Evolutionary conservation across 2,888 invertebrate species (phyloP).

Genomic region (Cheilosia urbana): DNA sequence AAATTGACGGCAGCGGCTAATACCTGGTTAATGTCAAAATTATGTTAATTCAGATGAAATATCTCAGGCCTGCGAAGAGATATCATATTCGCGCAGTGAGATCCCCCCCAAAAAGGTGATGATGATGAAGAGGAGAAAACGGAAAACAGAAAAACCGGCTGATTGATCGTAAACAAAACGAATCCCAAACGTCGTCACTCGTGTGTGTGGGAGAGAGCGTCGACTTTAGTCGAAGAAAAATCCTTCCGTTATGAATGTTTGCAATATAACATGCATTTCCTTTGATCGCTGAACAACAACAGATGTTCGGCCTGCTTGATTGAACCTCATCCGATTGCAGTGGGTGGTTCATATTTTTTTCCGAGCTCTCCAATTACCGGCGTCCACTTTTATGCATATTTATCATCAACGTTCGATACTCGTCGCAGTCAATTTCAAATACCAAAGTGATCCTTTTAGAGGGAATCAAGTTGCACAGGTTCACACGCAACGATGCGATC

Average conservation of each 20-base stretch:
- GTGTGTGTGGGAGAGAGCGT: background rate
- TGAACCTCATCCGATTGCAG: slow-evolving; percentile 8
- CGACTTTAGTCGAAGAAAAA: slow-evolving; percentile 19
- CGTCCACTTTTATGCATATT: background rate
- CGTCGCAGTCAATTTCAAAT: background rate
- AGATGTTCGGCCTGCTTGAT: background rate
- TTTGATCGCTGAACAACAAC: slow-evolving; percentile 2
- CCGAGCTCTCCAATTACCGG: background rate
- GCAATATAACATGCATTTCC: slow-evolving; percentile 41
- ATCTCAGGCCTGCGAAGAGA: background rate
- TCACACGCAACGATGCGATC: slow-evolving; percentile 8
- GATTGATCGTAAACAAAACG: slow-evolving; percentile 49
- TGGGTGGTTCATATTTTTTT: background rate
- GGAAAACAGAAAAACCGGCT: slow-evolving; percentile 14
- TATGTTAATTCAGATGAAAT: slow-evolving; percentile 45
- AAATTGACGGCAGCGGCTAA: slow-evolving; percentile 48
- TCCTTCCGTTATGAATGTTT: slow-evolving; percentile 56
- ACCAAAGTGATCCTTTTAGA: background rate
- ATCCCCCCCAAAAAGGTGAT: slow-evolving; percentile 6
- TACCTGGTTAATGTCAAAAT: slow-evolving; percentile 50
- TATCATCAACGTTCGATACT: background rate
- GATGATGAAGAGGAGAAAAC: slow-evolving; percentile 38
- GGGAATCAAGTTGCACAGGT: slow-evolving; percentile 6
- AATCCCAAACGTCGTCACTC: background rate
- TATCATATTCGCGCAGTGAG: slow-evolving; percentile 13